Conservation (phyloP, 2,888 invertebrate species). For the Acanthosepion lycidas region DNA sequence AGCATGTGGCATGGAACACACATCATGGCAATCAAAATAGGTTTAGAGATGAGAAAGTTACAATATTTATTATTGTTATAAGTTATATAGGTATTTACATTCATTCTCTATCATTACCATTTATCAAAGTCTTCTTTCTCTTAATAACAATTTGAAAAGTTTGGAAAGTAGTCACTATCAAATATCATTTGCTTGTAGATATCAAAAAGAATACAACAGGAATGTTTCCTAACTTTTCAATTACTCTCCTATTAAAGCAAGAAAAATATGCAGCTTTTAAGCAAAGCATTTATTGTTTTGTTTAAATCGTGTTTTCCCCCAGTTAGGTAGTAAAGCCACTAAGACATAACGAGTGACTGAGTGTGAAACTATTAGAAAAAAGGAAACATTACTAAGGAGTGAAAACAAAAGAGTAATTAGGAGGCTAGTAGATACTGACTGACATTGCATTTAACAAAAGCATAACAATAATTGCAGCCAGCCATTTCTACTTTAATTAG, state of each 20-base stretch:
- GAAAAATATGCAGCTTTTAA: neutral
- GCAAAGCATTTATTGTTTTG: neutral
- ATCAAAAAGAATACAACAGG: neutral
- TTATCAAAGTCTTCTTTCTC: neutral
- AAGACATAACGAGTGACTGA: too few relatives aligned
- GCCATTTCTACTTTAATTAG: neutral
- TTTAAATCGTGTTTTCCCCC: too few relatives aligned
- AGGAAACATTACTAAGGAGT: too few relatives aligned
- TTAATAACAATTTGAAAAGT: neutral
- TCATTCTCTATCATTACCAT: neutral
- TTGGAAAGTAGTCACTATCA: slow-evolving; percentile 4
- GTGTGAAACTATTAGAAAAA: too few relatives aligned
- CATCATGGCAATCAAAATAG: neutral
- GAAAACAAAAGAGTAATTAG: too few relatives aligned
- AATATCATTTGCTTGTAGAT: neutral
- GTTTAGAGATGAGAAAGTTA: neutral
- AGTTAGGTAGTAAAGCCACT: too few relatives aligned
- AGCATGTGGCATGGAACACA: neutral
- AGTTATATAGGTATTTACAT: neutral
- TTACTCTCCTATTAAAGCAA: slow-evolving; percentile 14
- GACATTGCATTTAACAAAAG: neutral
- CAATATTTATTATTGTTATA: neutral
- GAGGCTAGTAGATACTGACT: too few relatives aligned
- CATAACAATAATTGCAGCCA: neutral
- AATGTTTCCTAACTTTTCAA: neutral